phyloP scores from a whole-genome alignment of 53 echinoderm and acorn worm species.

The Patiria pectinifera region DNA sequence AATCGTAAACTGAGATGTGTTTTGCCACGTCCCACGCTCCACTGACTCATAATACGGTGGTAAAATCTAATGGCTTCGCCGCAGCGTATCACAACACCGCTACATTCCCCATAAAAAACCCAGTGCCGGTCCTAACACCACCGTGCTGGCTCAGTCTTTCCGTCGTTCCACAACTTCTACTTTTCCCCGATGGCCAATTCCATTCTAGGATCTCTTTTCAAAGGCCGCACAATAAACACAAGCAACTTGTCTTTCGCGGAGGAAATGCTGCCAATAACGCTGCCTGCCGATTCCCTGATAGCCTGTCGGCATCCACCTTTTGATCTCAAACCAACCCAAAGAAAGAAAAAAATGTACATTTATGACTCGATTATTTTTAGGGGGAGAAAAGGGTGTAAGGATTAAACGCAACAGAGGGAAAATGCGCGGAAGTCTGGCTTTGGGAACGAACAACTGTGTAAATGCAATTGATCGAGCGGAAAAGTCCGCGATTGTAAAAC shows the following conservation, averaged over 20 bases:
- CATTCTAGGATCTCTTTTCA: conserved; percentile 10
- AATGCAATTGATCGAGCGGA: conserved; percentile 45
- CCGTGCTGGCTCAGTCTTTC: background rate
- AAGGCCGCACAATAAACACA: conserved; percentile 56
- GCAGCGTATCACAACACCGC: background rate
- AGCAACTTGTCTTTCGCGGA: conserved; percentile 23
- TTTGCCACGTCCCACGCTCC: conserved; percentile 29
- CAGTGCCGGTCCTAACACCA: background rate
- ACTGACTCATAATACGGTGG: background rate
- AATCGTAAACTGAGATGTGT: conserved; percentile 14
- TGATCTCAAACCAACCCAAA: conserved; percentile 23
- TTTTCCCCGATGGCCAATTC: conserved; percentile 42
- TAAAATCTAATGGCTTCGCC: conserved; percentile 40
- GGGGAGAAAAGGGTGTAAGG: background rate
- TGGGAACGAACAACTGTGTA: conserved; percentile 54
- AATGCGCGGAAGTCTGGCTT: conserved; percentile 20
- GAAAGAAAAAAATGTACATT: conserved; percentile 13
- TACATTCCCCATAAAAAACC: conserved; percentile 34
- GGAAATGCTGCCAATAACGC: conserved; percentile 21
- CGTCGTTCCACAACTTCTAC: conserved; percentile 2
- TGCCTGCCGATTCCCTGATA: conserved; percentile 2
- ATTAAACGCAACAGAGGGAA: conserved; percentile 32
- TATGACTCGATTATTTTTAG: conserved; percentile 50
- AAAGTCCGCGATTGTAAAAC: conserved; percentile 54
- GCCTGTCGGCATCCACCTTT: conserved; percentile 9